Conservation (phyloP, 2,113 vertebrate genomes). For the Alosa alosa region DNA sequence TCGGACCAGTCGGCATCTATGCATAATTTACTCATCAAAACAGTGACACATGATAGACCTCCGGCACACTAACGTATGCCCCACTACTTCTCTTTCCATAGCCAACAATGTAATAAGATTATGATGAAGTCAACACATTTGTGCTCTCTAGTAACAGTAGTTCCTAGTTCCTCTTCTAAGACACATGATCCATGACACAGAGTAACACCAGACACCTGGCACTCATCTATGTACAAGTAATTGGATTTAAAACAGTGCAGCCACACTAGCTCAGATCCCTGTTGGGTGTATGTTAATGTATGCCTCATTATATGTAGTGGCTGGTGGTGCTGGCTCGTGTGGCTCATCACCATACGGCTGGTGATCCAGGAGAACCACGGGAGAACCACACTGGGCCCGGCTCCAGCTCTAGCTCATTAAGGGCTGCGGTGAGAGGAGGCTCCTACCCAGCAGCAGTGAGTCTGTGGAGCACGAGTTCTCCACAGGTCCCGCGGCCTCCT, state of each 20-base stretch:
- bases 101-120: not conserved
- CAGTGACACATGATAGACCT: not conserved
- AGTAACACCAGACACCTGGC: not conserved
- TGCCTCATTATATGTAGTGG: not conserved
- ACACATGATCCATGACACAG: not conserved
- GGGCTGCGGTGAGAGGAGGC: not conserved
- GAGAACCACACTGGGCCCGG: not conserved
- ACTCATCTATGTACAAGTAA: not conserved
- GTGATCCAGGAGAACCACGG: not conserved
- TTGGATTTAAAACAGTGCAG: not conserved
- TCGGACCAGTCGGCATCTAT: conserved; percentile 75
- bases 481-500: conserved; percentile 48
- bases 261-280: not conserved
- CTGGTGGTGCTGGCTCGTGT: conserved; percentile 9
- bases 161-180: not conserved
- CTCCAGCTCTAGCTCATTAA: not conserved
- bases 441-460: conserved; percentile 52
- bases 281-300: conserved; percentile 4
- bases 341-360: not conserved
- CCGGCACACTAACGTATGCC: not conserved
- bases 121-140: not conserved
- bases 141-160: not conserved
- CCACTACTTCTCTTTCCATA: not conserved
- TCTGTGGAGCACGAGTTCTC: conserved; percentile 65
- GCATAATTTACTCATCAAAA: conserved; percentile 12